Conservation (phyloP, 37 sponge, comb jelly and placozoan genomes). For the Sycon ciliatum region DNA sequence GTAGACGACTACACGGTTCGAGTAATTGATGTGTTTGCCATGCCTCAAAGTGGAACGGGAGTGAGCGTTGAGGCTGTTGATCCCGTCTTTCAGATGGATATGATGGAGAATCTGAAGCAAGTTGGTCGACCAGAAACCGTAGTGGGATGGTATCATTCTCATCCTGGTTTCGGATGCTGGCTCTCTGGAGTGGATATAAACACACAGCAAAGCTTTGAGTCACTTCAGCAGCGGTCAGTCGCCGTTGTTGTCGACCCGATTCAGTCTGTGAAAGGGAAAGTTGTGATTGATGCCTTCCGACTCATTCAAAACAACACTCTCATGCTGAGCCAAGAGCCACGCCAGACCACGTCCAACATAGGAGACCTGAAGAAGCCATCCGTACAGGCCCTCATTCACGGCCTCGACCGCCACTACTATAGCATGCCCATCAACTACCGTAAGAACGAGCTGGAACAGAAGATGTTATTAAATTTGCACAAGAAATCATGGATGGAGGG, state of each 20-base stretch:
- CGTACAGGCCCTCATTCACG: slow-evolving; percentile 98
- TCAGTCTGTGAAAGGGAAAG: slow-evolving; percentile 90
- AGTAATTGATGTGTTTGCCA: slow-evolving; percentile 98
- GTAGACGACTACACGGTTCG: slow-evolving; percentile 98
- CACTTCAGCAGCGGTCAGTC: slow-evolving; percentile 80
- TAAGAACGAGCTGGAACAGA: slow-evolving; percentile 97
- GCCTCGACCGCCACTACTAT: slow-evolving; percentile 93
- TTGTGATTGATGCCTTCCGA: slow-evolving; percentile 95
- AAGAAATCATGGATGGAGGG: slow-evolving; percentile 96
- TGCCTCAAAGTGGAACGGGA: slow-evolving; percentile 99
- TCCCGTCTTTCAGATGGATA: slow-evolving; percentile 97
- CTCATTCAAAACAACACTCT: slow-evolving; percentile 83
- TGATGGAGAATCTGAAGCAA: slow-evolving; percentile 99
- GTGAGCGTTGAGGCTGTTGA: slow-evolving; percentile 99
- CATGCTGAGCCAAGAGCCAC: slow-evolving; percentile 81
- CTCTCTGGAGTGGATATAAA: slow-evolving; percentile 98
- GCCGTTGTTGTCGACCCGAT: slow-evolving; percentile 99
- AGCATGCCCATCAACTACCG: slow-evolving; percentile 92
- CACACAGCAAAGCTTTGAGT: slow-evolving; percentile 98
- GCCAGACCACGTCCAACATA: slow-evolving; percentile 95
- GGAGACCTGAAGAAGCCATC: slow-evolving; percentile 98
- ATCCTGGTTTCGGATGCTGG: slow-evolving; percentile 99
- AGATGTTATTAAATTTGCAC: slow-evolving; percentile 96
- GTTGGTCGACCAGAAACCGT: slow-evolving; percentile 98
- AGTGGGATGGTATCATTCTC: slow-evolving; percentile 99